Percentiles rank a stretch among this genome's conserved stretches.
These are phyloP conservation scores for Nymphalis polychloros DNA, from an alignment of 2,888 invertebrate species.

Conservation along the genomic window DNA sequence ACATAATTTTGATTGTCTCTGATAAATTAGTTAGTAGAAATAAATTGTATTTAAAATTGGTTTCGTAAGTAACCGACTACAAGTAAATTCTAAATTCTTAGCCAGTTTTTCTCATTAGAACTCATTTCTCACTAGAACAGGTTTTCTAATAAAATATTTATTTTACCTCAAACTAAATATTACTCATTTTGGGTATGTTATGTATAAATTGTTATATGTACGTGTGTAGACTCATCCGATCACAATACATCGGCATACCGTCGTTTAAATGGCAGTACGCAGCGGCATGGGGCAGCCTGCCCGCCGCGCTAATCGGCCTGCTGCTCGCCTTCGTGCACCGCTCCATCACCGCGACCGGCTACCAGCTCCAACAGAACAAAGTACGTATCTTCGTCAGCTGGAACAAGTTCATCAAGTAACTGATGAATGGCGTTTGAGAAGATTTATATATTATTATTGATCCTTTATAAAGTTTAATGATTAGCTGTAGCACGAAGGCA, in stretches of 20 bases:
- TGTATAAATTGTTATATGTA: no score
- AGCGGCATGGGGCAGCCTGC: conserved; percentile 63
- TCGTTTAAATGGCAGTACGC: conserved; percentile 61
- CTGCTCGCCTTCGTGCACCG: conserved; percentile 52
- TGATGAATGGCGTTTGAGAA: not conserved
- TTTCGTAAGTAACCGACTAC: no score
- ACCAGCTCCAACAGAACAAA: conserved; percentile 44
- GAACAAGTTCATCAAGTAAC: not conserved
- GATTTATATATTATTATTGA: no score
- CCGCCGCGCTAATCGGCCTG: conserved; percentile 56
- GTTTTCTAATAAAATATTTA: no score
- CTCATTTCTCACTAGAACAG: no score
- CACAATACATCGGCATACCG: conserved; percentile 46
- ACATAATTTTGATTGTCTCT: no score
- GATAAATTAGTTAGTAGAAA: no score
- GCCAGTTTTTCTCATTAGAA: not conserved
- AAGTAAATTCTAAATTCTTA: no score
- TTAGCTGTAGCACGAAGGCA: no score
- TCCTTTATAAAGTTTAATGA: no score
- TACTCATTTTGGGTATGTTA: not conserved
- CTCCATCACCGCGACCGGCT: conserved; percentile 43
- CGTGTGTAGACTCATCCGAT: conserved; percentile 38
- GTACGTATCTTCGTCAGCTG: conserved; percentile 39
- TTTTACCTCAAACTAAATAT: no score
- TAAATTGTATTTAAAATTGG: no score